Conservation (phyloP, 2,797 vertebrate species). For the Alcedo atthis region DNA sequence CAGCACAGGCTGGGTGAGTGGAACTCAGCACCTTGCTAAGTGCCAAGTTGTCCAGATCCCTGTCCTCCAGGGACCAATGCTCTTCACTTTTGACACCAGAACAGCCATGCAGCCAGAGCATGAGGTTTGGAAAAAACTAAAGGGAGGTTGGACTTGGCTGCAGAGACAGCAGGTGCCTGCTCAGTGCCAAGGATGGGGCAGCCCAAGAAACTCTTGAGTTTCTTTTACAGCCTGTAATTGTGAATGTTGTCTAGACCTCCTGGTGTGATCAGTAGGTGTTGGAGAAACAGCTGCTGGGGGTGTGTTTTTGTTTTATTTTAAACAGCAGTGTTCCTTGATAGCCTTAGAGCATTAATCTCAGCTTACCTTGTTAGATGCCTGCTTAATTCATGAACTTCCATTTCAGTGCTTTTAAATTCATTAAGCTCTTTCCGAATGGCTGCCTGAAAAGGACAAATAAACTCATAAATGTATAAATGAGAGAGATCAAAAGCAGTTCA, state of each 20-base stretch:
- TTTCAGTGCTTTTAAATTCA: constrained; percentile 99
- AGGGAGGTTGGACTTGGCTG: background rate
- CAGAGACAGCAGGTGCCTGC: background rate
- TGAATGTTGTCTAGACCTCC: background rate
- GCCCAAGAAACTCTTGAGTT: background rate
- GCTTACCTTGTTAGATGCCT: constrained; percentile 98
- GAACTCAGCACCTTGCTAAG: background rate
- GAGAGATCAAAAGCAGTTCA: background rate
- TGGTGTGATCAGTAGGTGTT: background rate
- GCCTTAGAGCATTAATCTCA: constrained; percentile 14
- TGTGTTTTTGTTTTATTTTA: background rate
- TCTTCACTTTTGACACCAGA: background rate
- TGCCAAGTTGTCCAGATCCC: background rate
- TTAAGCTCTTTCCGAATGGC: constrained; percentile 99
- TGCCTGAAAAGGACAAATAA: constrained; percentile 84
- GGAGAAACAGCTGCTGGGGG: background rate
- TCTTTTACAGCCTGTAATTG: background rate
- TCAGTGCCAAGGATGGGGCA: background rate
- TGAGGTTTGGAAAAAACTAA: background rate
- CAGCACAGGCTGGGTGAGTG: background rate
- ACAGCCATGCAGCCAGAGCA: background rate
- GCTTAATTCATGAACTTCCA: constrained; percentile 99
- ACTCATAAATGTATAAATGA: constrained; percentile 2
- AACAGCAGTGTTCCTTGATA: background rate
- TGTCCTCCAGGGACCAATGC: background rate